Evolutionary conservation across 2,113 vertebrate species (phyloP), one percentile per base, ranked within the genome.

Genomic region (Sinocyclocheilus grahami): DNA sequence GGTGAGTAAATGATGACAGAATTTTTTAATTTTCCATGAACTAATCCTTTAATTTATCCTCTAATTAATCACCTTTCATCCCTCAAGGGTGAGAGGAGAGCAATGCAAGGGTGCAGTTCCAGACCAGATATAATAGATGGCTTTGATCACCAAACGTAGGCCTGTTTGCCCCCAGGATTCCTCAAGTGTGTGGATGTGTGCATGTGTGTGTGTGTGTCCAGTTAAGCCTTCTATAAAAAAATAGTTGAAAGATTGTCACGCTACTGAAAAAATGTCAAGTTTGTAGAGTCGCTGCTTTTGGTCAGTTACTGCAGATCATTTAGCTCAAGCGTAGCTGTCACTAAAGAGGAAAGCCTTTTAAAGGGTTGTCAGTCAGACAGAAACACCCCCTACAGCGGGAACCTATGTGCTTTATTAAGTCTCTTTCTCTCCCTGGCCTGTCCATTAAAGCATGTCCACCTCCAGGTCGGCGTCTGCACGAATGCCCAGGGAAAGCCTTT

Each of bases 401-500:
- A 71, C 79, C 79, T 65, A 81, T 65, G 58, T 46, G 60, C 39
- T 81, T 48, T 67, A 82, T 55, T 69, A 27, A 48, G 65, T 24
- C 24, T 82, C 62, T 78, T 30, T 78, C 63, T 82, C 63, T 71
- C 42, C 18, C 80, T 53, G 62, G 10, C 46, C 65, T 55, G 42
- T 30, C 80, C 48, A 33, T 33, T 33, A 33, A 37, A 82, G 71
- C 58, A 77, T 76, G 83, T 72, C 48, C 69, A 60, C 63, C 62
- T 86, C 22, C 48, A 58, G 63, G 78, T n/a, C 33, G 2, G 63
- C 9, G 77, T 82, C 65, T 81, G 33, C 18, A 0, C n/a, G 62
- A 77, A 75, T 83, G 88, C 48, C 42, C 62, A 77, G 84, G 84
- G 33, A 6, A 20, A 39, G 37, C 33, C 84, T 93, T 94, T 94